Conservation (phyloP, 2,797 vertebrate genomes). For the Dendrocincla tyrannina region DNA sequence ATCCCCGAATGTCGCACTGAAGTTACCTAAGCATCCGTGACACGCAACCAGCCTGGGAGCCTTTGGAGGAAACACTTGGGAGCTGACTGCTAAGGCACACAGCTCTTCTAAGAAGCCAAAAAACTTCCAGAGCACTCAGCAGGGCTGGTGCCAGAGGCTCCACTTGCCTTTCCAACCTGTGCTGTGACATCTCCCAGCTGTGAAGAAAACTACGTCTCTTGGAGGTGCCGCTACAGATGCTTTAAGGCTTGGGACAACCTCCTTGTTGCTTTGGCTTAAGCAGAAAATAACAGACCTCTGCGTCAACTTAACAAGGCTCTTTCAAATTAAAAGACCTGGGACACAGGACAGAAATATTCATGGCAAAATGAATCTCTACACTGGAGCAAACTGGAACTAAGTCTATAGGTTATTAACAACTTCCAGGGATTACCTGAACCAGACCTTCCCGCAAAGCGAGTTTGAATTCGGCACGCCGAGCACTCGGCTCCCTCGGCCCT, state of each 20-base stretch:
- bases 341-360: background rate
- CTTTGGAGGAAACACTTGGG: background rate
- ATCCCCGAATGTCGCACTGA: rapidly evolving
- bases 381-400: background rate
- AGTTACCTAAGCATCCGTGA: background rate
- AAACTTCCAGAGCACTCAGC: rapidly evolving
- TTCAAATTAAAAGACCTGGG: background rate
- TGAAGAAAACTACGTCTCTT: background rate
- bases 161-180: background rate
- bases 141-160: background rate
- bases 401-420: background rate
- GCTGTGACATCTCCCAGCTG: background rate
- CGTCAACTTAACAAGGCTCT: background rate
- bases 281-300: background rate
- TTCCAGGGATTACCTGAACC: background rate
- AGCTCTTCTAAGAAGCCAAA: background rate
- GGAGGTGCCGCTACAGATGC: background rate
- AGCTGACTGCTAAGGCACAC: background rate
- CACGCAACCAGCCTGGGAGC: rapidly evolving
- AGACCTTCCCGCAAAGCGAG: background rate
- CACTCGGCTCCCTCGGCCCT: background rate
- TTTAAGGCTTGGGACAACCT: background rate
- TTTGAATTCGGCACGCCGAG: rapidly evolving
- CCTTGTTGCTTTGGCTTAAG: background rate
- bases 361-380: background rate